Conservation (phyloP, 2,113 vertebrate genomes). For the Pionites leucogaster region DNA sequence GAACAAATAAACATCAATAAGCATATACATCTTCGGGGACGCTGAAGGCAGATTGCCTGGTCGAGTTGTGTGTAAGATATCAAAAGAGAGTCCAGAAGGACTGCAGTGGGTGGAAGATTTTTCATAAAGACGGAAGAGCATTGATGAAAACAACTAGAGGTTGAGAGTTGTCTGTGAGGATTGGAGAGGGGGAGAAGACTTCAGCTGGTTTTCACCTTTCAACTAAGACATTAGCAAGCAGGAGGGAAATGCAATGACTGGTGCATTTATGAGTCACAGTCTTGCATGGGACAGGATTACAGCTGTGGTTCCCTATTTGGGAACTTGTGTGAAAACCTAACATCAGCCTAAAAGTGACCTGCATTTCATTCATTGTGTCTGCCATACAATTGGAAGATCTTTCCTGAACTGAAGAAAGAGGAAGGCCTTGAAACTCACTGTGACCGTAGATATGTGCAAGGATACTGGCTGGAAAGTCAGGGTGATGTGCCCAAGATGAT, state of each 20-base stretch:
- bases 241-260: not conserved
- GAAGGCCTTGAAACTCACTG: not conserved
- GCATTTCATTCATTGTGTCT: not conserved
- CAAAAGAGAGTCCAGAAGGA: not conserved
- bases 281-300: not conserved
- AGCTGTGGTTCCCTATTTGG: not conserved
- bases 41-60: not conserved
- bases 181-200: accelerated
- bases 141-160: not conserved
- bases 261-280: not conserved
- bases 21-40: not conserved
- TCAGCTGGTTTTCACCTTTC: not conserved
- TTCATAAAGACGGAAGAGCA: not conserved
- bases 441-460: not conserved
- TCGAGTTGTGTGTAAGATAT: not conserved
- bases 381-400: not conserved
- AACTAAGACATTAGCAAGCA: not conserved
- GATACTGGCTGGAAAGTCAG: not conserved
- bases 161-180: not conserved
- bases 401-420: not conserved
- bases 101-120: not conserved
- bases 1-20: not conserved
- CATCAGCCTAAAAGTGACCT: not conserved
- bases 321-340: not conserved
- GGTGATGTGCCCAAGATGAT: not conserved